Conservation (phyloP, 64 coral and sea anemone genomes). For the Catalaphyllia jardinei region DNA sequence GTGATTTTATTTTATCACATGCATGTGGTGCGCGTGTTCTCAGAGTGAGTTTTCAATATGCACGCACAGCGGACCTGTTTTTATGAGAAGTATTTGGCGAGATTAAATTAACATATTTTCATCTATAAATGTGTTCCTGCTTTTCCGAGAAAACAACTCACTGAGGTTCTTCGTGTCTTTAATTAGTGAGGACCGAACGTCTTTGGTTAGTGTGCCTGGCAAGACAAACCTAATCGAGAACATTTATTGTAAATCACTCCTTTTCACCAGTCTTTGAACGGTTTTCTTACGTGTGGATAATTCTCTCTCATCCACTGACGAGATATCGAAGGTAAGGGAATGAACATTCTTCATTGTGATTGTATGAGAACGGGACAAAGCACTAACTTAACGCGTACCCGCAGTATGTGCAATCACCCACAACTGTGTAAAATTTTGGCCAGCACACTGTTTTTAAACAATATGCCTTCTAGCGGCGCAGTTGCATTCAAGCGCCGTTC, state of each 20-base stretch:
- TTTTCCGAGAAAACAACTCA: background rate
- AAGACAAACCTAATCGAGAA: slow-evolving; percentile 1
- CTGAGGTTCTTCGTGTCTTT: background rate
- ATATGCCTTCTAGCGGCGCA: too few relatives aligned
- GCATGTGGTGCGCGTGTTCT: too few relatives aligned
- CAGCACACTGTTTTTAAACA: too few relatives aligned
- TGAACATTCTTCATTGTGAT: background rate
- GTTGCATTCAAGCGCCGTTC: too few relatives aligned
- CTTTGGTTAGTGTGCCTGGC: background rate
- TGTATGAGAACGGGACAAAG: background rate
- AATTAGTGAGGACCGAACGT: background rate
- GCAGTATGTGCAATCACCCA: too few relatives aligned
- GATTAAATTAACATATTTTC: background rate
- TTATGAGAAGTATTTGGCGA: background rate
- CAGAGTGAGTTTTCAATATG: background rate
- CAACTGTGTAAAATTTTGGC: too few relatives aligned
- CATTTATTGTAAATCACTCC: too few relatives aligned
- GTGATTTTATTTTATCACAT: too few relatives aligned
- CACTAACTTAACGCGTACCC: background rate
- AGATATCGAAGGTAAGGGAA: slow-evolving; percentile 1
- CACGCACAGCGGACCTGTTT: slow-evolving; percentile 1
- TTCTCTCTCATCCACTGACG: background rate
- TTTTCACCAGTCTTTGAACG: background rate
- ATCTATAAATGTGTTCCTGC: background rate
- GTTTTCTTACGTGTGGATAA: background rate